Evolutionary conservation across 2,797 vertebrate genomes (phyloP), one percentile per base, ranked within the genome.

Genomic region (Aotus griseimembra): DNA sequence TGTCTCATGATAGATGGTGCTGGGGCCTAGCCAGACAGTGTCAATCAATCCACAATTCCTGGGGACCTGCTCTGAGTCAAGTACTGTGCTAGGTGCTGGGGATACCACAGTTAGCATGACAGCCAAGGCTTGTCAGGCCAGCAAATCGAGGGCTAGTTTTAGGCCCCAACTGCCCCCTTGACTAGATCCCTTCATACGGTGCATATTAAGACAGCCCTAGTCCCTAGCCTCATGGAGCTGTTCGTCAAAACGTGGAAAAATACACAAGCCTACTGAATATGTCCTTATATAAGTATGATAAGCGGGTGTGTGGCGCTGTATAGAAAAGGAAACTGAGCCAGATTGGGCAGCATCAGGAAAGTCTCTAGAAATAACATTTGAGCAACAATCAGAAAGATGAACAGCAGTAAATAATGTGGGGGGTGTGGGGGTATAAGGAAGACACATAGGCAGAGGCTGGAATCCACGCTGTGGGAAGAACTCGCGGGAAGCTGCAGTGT

Each of bases 251-350:
- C 5, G 22, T 12, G 17, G 76, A 13, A 33, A 30, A 81, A 15
- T 14, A 46, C 44, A 15, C 2, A 11, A 39, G 8, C 44, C 39
- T 64, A 28, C 8, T 3, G 10, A 90, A 39, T 9, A 30, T 20
- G 17, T 7, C 30, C 12, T 33, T 17, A 4, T 17, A 3, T 8
- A n/a, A 30, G 8, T 4, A 11, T 77, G 55, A 81, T 13, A 22
- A 9, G 17, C 22, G 14, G 46, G 24, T 19, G 4, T 1, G 0
- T 7, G 6, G 70, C 4, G n/a, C n/a, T 22, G 12, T 2, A 7
- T 17, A 12, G 55, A 48, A 61, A 39, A 52, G 81, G 75, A 50
- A 85, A 33, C 72, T 36, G 19, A 64, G 17, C 24, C 46, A 52
- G 44, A 41, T 17, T 15, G 13, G 10, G 3, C 3, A 22, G 28